phyloP scores from a whole-genome alignment of 2,113 vertebrate species.

The Pao palembangensis region DNA sequence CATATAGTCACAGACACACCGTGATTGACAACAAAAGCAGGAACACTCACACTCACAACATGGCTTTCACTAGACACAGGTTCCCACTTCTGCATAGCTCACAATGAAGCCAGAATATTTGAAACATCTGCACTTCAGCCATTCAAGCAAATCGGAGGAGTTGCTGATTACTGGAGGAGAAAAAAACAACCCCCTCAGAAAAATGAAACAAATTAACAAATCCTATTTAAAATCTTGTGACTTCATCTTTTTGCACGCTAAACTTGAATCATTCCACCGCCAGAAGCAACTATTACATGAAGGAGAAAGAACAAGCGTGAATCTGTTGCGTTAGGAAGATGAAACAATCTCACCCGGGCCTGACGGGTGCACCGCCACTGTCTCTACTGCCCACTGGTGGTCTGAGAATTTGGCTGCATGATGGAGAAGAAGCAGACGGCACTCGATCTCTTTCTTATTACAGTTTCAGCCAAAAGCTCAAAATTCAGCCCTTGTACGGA shows the following conservation, averaged over 20 bases:
- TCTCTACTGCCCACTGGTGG: slow-evolving; percentile 67
- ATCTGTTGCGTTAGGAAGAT: slow-evolving; percentile 10
- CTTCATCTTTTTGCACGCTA: slow-evolving; percentile 23
- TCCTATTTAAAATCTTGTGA: slow-evolving; percentile 27
- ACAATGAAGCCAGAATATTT: slow-evolving; percentile 14
- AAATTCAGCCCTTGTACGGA: not conserved
- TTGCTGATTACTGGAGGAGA: slow-evolving; percentile 29
- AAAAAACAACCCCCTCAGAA: slow-evolving; percentile 27
- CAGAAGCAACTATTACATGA: slow-evolving; percentile 8
- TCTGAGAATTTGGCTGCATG: slow-evolving; percentile 10
- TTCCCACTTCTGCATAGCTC: too few species aligned
- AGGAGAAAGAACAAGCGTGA: slow-evolving; percentile 14
- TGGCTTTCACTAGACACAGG: too few species aligned
- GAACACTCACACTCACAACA: too few species aligned
- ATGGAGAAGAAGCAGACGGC: not conserved
- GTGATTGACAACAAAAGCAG: too few species aligned
- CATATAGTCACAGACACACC: too few species aligned
- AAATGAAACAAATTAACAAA: slow-evolving; percentile 48
- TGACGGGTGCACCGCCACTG: slow-evolving; percentile 1
- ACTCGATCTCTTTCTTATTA: not conserved
- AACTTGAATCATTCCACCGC: slow-evolving; percentile 5
- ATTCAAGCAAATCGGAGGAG: slow-evolving; percentile 31
- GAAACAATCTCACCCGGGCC: slow-evolving; percentile 3
- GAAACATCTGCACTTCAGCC: slow-evolving; percentile 46
- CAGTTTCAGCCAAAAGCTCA: not conserved